Conservation (phyloP, 1,140 invertebrate species). For the Drosophila arawakana region DNA sequence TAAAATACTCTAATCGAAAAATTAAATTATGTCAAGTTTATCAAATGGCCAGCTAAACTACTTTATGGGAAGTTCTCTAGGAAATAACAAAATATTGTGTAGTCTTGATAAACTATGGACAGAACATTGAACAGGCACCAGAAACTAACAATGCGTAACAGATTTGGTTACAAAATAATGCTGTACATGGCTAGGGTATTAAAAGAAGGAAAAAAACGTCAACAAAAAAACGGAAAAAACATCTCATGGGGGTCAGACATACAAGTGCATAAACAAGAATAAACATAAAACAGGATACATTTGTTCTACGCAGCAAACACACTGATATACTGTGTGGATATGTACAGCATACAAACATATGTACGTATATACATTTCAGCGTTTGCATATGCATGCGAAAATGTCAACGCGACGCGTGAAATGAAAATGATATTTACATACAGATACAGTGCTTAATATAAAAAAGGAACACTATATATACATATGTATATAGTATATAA, state of each 20-base stretch:
- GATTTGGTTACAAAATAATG: slow-evolving; percentile 5
- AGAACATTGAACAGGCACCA: background rate
- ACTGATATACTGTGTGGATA: slow-evolving; percentile 18
- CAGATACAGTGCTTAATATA: slow-evolving; percentile 48
- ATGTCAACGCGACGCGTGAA: slow-evolving; percentile 57
- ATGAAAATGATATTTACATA: slow-evolving; percentile 76
- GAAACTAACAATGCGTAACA: slow-evolving; percentile 3
- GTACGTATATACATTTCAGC: slow-evolving; percentile 6
- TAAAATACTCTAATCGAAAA: background rate
- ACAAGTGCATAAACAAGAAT: slow-evolving; percentile 27
- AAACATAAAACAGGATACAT: slow-evolving; percentile 14
- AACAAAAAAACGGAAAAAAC: background rate
- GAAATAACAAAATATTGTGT: no score
- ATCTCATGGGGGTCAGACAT: slow-evolving; percentile 55
- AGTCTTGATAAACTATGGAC: background rate
- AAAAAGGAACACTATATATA: slow-evolving; percentile 37
- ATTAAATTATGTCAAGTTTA: background rate
- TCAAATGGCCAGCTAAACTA: background rate
- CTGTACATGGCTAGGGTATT: slow-evolving; percentile 3
- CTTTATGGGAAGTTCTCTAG: no score
- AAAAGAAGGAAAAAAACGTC: slow-evolving; percentile 5
- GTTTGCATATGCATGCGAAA: slow-evolving; percentile 61
- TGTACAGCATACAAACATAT: slow-evolving; percentile 36
- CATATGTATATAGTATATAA: background rate
- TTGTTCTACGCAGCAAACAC: slow-evolving; percentile 3